Conservation (phyloP, 1,140 invertebrate genomes). For the Hycleus phaleratus region DNA sequence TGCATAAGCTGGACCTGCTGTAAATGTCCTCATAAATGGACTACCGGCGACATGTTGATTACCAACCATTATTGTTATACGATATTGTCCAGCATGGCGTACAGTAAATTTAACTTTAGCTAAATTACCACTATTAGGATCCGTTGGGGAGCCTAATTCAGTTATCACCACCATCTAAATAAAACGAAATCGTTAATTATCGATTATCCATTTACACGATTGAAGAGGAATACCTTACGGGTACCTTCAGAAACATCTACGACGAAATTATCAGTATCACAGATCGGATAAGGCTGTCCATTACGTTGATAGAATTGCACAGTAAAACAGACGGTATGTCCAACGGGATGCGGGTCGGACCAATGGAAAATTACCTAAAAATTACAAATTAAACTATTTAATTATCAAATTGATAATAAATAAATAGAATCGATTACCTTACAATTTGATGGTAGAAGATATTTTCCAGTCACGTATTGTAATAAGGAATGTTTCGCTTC, state of each 20-base stretch:
- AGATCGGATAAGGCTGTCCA: slow-evolving; percentile 85
- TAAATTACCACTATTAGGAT: slow-evolving; percentile 73
- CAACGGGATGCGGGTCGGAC: slow-evolving; percentile 79
- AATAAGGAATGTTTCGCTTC: slow-evolving; percentile 82
- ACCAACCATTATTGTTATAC: slow-evolving; percentile 75
- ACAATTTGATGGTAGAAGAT: slow-evolving; percentile 79
- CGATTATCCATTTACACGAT: background rate
- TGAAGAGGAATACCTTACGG: slow-evolving; percentile 55
- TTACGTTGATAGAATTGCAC: slow-evolving; percentile 88
- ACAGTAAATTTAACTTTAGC: slow-evolving; percentile 87
- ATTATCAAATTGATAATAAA: background rate
- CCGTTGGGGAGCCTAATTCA: slow-evolving; percentile 77
- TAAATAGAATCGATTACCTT: slow-evolving; percentile 37
- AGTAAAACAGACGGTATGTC: slow-evolving; percentile 82
- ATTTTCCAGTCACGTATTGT: slow-evolving; percentile 87
- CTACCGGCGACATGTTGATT: slow-evolving; percentile 52
- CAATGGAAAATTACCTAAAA: slow-evolving; percentile 64
- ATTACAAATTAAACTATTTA: background rate
- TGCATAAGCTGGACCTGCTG: slow-evolving; percentile 70
- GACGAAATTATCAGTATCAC: slow-evolving; percentile 79
- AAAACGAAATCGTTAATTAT: background rate
- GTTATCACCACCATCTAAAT: slow-evolving; percentile 62
- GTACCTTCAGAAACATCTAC: slow-evolving; percentile 79
- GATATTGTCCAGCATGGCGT: slow-evolving; percentile 79
- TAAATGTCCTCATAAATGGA: slow-evolving; percentile 54